phyloP scores from a whole-genome alignment of 2,113 vertebrate species.

The Eudorcas thomsonii region DNA sequence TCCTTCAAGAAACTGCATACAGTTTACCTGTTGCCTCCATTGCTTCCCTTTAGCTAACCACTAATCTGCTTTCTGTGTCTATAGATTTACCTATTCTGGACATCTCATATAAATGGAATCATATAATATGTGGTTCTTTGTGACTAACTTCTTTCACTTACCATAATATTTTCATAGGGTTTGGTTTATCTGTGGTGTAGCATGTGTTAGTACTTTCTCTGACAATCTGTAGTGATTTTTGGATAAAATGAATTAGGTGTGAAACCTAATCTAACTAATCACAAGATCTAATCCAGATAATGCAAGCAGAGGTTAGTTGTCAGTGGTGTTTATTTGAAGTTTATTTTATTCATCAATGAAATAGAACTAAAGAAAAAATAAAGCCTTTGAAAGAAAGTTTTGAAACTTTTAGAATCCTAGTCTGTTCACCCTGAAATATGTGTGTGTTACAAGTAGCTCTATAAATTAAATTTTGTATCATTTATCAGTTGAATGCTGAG shows the following conservation, averaged over 20 bases:
- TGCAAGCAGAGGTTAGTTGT: background rate
- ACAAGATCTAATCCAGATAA: background rate
- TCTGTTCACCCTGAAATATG: background rate
- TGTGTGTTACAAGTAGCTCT: background rate
- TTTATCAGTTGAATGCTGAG: background rate
- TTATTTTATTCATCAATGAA: slow-evolving; percentile 37
- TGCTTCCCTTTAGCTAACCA: background rate
- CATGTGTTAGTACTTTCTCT: background rate
- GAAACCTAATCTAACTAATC: background rate
- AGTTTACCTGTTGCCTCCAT: background rate
- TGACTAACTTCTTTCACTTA: slow-evolving; percentile 13
- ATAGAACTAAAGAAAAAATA: background rate
- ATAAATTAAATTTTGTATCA: background rate
- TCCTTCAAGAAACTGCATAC: background rate
- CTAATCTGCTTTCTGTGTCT: background rate
- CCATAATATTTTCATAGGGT: background rate
- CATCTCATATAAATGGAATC: background rate
- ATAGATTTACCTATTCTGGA: background rate
- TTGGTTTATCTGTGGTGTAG: background rate
- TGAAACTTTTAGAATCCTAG: background rate
- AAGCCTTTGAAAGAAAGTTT: background rate
- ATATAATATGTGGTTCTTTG: background rate
- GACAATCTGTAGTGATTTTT: background rate
- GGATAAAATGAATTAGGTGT: background rate
- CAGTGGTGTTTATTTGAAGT: background rate